Evolutionary conservation across 2,797 vertebrate genomes (phyloP).

Genomic region (Gymnothorax javanicus): DNA sequence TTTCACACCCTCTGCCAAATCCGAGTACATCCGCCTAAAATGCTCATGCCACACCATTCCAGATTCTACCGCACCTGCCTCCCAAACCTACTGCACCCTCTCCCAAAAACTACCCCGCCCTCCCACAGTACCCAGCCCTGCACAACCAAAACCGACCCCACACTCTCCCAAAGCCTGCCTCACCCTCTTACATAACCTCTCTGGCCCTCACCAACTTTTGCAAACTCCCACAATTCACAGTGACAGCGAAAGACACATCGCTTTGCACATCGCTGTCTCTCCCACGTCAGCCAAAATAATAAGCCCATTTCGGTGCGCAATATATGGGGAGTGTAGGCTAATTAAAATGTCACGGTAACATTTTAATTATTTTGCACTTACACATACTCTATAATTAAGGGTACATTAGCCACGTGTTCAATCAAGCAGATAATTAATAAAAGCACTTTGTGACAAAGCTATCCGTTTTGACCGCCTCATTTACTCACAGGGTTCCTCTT

Average conservation of each 20-base stretch:
- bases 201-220: neutral
- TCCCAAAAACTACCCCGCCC: neutral
- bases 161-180: neutral
- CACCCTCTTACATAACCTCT: neutral
- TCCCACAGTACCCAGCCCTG: neutral
- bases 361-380: slow-evolving; percentile 10
- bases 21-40: too few species aligned
- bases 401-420: slow-evolving; percentile 12
- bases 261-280: neutral
- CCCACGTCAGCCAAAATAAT: neutral
- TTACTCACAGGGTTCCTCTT: neutral
- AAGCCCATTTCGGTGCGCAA: neutral
- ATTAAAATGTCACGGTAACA: neutral
- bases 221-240: neutral
- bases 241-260: neutral
- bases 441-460: neutral
- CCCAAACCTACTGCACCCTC: neutral
- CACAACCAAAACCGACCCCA: neutral
- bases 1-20: too few species aligned
- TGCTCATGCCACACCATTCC: neutral
- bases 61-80: neutral
- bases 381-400: neutral
- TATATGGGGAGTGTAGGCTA: neutral
- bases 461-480: slow-evolving; percentile 1
- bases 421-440: slow-evolving; percentile 20